A percentile compares a stretch with the other conserved stretches of the same genome.
phyloP scores from a whole-genome alignment of 2,797 vertebrate genomes.

The Buphagus erythrorhynchus region DNA sequence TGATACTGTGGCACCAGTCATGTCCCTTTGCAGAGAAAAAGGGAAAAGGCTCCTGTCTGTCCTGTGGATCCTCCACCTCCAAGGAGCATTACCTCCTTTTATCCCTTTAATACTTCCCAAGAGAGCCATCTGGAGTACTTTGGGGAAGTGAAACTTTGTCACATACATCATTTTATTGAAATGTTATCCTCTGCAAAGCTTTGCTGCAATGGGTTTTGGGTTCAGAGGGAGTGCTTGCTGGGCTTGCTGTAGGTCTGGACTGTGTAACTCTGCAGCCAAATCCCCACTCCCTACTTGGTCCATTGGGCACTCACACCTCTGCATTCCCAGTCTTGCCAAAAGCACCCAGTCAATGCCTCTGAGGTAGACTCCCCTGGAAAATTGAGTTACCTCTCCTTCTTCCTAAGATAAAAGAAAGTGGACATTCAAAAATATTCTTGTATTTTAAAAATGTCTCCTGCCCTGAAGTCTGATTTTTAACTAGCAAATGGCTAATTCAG shows the following conservation, averaged over 20 bases:
- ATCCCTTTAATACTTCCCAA: background rate
- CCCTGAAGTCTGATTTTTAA: background rate
- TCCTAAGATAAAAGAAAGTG: background rate
- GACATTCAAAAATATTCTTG: background rate
- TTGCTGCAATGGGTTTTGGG: background rate
- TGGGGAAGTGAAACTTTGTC: background rate
- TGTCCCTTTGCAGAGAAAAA: background rate
- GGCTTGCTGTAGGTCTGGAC: background rate
- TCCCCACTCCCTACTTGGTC: background rate
- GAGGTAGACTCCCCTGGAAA: background rate
- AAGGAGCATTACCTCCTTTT: background rate
- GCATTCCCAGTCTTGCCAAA: background rate
- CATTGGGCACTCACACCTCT: background rate
- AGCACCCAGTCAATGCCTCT: background rate
- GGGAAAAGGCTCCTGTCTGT: background rate
- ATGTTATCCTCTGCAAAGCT: background rate
- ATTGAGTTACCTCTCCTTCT: background rate
- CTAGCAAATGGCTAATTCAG: background rate
- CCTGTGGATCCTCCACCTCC: background rate
- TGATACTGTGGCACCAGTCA: constrained; percentile 57
- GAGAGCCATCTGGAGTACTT: background rate
- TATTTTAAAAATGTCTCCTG: background rate
- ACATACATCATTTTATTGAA: background rate
- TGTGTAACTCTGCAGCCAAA: background rate
- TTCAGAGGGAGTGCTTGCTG: background rate